A percentile compares a stretch with the other conserved stretches of the same genome.
Conservation (phyloP, 37 sponge, comb jelly and placozoan genomes). For the Ianthella basta region DNA sequence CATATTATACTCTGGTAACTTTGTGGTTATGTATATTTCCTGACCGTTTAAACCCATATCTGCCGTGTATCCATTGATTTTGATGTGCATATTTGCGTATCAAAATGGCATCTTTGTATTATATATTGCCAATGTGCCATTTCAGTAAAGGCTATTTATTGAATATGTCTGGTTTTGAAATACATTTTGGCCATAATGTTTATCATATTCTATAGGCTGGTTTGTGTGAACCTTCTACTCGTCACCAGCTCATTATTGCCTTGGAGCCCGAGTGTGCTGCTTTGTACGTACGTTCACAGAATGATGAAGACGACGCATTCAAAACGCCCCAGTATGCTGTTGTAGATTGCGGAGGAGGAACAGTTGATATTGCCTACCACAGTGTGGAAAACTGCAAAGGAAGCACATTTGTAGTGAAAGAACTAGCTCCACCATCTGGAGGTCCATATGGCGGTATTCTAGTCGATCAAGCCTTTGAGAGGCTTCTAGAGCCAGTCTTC, state of each 20-base stretch:
- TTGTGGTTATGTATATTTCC: too few relatives aligned
- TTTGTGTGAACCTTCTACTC: not conserved
- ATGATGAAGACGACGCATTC: not conserved
- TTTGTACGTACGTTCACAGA: not conserved
- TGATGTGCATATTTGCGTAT: too few relatives aligned
- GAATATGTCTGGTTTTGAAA: too few relatives aligned
- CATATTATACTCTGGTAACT: too few relatives aligned
- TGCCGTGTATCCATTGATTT: too few relatives aligned
- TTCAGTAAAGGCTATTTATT: too few relatives aligned
- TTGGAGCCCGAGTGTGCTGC: slow-evolving; percentile 31
- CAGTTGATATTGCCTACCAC: slow-evolving; percentile 30
- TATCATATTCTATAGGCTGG: slow-evolving; percentile 27
- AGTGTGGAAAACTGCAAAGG: not conserved
- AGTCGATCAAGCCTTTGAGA: slow-evolving; percentile 17
- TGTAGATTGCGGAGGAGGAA: slow-evolving; percentile 38
- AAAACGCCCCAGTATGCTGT: not conserved
- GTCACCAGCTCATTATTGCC: not conserved
- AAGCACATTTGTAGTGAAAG: not conserved
- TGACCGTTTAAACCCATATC: too few relatives aligned
- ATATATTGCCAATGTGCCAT: too few relatives aligned
- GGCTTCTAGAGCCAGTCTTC: slow-evolving; percentile 9
- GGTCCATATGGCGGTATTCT: slow-evolving; percentile 27
- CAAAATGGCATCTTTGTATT: too few relatives aligned
- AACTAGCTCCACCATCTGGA: slow-evolving; percentile 22
- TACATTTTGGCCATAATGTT: too few relatives aligned